Evolutionary conservation across 2,888 invertebrate species (phyloP).

Genomic region (Hybos culiciformis): DNA sequence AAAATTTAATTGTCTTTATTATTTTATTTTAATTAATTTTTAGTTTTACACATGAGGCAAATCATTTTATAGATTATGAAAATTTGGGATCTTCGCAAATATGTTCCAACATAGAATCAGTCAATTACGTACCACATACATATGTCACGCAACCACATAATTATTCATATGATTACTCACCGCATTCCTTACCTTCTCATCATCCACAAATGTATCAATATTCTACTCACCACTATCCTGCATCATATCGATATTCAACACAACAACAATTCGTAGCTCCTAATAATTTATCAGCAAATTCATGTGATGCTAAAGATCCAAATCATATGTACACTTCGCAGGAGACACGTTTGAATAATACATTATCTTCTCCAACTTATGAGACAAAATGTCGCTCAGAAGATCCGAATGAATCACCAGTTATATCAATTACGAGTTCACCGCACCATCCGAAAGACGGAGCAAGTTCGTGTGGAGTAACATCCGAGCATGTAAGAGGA

Average conservation of each 20-base stretch:
- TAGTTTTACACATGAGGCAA: too few relatives aligned
- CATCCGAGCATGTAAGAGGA: slow-evolving; percentile 23
- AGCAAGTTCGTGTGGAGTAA: slow-evolving; percentile 10
- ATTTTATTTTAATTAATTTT: too few relatives aligned
- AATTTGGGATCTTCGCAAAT: too few relatives aligned
- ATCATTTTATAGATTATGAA: too few relatives aligned
- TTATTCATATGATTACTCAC: slow-evolving; percentile 16
- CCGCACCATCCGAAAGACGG: background rate
- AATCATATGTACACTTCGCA: background rate
- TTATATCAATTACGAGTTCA: background rate
- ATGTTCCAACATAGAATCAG: too few relatives aligned
- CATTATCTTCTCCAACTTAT: slow-evolving; percentile 11
- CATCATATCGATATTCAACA: slow-evolving; percentile 11
- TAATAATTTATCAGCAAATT: slow-evolving; percentile 2
- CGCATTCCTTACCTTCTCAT: slow-evolving; percentile 14
- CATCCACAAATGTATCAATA: slow-evolving; percentile 15
- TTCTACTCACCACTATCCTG: background rate
- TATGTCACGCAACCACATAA: slow-evolving; percentile 10
- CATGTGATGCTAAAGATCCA: background rate
- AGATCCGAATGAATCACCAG: background rate
- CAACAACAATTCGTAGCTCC: slow-evolving; percentile 9
- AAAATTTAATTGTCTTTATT: too few relatives aligned
- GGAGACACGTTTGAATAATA: slow-evolving; percentile 13
- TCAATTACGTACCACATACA: slow-evolving; percentile 7
- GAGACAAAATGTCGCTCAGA: background rate